Base-by-base conservation (phyloP, 2,113 vertebrate species). In the Pedionomus torquatus region DNA sequence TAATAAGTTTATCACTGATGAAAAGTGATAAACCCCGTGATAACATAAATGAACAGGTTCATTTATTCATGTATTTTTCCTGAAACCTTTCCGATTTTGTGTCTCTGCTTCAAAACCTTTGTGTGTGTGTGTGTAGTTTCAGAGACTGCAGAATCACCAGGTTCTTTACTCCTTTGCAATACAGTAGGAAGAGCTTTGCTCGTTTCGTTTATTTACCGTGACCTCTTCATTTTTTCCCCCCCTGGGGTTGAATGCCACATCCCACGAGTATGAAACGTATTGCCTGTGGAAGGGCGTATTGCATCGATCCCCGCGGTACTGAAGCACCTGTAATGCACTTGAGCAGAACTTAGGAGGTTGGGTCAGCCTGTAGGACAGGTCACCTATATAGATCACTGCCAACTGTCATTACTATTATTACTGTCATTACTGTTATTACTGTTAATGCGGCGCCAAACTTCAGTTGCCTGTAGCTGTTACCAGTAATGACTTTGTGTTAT, bases 241-340 rank as follows among this genome's bases (percentile, higher is more conserved):
- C 19, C 17, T 23, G 15, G 16, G 14, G 4, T 28, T 78, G 75
- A 85, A 66, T 18, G 37, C 41, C 54, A 20, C 37, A 35, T 78
- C 17, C 28, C 1, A 2, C 37, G 48, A 86, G 10, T 37, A 41
- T 44, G 65, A 30, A 41, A 57, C 5, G 13, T 88, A 33, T 51
- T 68, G 28, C 58, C 21, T 71, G 8, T 68, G 78, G 46, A 61
- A 84, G 71, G 65, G 17, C 55, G 23, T 19, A 31, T 37, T 44
- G 18, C 19, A 1, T n/a, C 75, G n/a, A 41, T 82, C 46, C 82
- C 18, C 21, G 28, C 0, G 0, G 35, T 37, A 31, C 88, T 58
- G 39, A 65, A 41, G 54, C 39, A 46, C 24, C n/a, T 93, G 21
- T 41, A 44, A 54, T 37, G 31, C 31, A 8, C 21, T 71, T 61